Conservation (phyloP, 2,797 vertebrate genomes). For the Macroramphosus scolopax region DNA sequence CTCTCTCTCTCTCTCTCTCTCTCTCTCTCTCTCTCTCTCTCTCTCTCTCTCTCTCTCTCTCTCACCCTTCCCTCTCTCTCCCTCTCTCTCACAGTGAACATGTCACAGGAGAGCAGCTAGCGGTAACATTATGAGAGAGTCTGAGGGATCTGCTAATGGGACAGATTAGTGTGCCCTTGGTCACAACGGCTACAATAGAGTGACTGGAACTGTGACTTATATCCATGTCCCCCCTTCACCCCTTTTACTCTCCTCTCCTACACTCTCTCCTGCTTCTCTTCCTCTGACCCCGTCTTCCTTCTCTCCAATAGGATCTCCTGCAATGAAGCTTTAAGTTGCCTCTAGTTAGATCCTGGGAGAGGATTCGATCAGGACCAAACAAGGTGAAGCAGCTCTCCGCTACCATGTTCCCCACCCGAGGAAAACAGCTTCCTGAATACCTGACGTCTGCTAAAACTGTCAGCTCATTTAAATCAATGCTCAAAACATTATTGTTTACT, state of each 20-base stretch:
- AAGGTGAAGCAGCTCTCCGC: too few species aligned
- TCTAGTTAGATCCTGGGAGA: too few species aligned
- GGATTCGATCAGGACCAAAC: too few species aligned
- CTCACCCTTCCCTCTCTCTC: slow-evolving; percentile 18
- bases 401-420: too few species aligned
- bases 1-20: too few species aligned
- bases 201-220: slow-evolving; percentile 89
- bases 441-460: too few species aligned
- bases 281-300: slow-evolving; percentile 11
- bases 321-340: too few species aligned
- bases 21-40: too few species aligned
- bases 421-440: too few species aligned
- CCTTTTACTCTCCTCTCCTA: slow-evolving; percentile 20
- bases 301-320: too few species aligned
- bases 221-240: slow-evolving; percentile 65
- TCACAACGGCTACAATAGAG: slow-evolving; percentile 88
- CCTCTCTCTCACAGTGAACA: slow-evolving; percentile 51
- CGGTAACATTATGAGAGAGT: slow-evolving; percentile 99
- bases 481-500: too few species aligned
- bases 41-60: slow-evolving; percentile 44
- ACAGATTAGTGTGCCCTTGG: slow-evolving; percentile 99
- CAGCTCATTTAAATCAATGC: too few species aligned
- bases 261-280: slow-evolving; percentile 23
- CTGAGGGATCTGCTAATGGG: slow-evolving; percentile 94
- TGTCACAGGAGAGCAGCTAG: slow-evolving; percentile 88